A percentile compares a stretch with the other conserved stretches of the same genome.
Evolutionary conservation across 2,888 invertebrate species (phyloP).

Genomic region (Megaustenia siamemsis): DNA sequence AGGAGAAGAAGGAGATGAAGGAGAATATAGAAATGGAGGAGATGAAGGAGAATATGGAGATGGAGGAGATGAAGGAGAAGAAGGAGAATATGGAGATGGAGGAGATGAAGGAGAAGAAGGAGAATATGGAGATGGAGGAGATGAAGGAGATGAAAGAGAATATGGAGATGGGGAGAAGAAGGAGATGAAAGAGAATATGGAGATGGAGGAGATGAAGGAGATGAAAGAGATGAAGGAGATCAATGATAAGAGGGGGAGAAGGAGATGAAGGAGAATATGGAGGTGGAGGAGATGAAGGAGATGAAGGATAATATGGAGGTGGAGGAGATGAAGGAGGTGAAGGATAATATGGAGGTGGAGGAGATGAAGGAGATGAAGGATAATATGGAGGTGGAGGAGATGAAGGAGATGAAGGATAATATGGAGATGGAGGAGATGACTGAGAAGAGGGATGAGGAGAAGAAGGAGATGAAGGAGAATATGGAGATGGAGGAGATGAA

Average conservation of each 20-base stretch:
- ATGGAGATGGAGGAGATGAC: not conserved
- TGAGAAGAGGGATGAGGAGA: not conserved
- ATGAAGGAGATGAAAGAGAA: not conserved
- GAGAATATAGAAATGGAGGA: too few relatives aligned
- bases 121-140: constrained; percentile 4
- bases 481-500: not conserved
- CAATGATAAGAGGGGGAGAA: not conserved
- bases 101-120: not conserved
- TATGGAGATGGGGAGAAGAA: not conserved
- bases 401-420: not conserved
- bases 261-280: too few relatives aligned
- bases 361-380: not conserved
- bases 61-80: constrained; percentile 1
- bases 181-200: not conserved
- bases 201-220: not conserved
- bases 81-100: not conserved
- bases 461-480: not conserved
- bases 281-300: not conserved
- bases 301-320: not conserved
- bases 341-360: not conserved
- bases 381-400: not conserved
- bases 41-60: too few relatives aligned
- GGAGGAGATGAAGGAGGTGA: not conserved
- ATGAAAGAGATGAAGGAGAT: not conserved
- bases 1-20: too few relatives aligned